phyloP scores from a whole-genome alignment of 2,888 invertebrate genomes.

The Listrodromus nycthemerus region DNA sequence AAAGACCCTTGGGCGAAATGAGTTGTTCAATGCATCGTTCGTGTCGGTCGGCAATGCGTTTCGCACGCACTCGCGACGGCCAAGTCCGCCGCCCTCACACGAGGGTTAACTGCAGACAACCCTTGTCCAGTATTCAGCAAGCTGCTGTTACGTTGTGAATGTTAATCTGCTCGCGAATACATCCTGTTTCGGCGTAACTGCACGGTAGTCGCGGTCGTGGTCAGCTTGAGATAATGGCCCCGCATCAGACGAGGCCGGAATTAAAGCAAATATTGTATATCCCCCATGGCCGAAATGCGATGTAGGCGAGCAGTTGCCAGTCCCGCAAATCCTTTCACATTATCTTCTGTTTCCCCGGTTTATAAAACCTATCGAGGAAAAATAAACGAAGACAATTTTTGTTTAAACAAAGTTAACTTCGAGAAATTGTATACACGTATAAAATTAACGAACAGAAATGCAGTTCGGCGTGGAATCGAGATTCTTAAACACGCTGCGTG shows the following conservation, averaged over 20 bases:
- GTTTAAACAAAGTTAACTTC: too few species aligned
- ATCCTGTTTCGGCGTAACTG: slow-evolving; percentile 56
- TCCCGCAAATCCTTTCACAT: neutral
- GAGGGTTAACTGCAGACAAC: slow-evolving; percentile 20
- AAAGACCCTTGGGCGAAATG: neutral
- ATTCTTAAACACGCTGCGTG: too few species aligned
- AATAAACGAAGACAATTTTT: neutral
- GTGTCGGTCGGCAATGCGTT: neutral
- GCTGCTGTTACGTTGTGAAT: slow-evolving; percentile 64
- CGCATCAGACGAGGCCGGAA: slow-evolving; percentile 37
- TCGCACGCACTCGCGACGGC: neutral
- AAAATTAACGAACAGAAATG: too few species aligned
- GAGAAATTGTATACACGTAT: too few species aligned
- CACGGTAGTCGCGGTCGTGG: slow-evolving; percentile 34
- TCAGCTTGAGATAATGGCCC: slow-evolving; percentile 68
- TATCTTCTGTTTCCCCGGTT: neutral
- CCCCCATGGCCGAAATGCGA: slow-evolving; percentile 6
- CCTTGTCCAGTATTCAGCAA: neutral
- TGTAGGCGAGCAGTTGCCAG: neutral
- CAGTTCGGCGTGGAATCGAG: too few species aligned
- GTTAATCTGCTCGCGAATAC: slow-evolving; percentile 61
- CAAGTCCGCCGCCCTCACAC: neutral
- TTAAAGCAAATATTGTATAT: slow-evolving; percentile 45
- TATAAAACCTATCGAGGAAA: neutral
- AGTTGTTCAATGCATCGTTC: neutral